These are phyloP conservation scores for Sinotaia quadrata DNA, from an alignment of 2,888 invertebrate species.

Conservation along the genomic window DNA sequence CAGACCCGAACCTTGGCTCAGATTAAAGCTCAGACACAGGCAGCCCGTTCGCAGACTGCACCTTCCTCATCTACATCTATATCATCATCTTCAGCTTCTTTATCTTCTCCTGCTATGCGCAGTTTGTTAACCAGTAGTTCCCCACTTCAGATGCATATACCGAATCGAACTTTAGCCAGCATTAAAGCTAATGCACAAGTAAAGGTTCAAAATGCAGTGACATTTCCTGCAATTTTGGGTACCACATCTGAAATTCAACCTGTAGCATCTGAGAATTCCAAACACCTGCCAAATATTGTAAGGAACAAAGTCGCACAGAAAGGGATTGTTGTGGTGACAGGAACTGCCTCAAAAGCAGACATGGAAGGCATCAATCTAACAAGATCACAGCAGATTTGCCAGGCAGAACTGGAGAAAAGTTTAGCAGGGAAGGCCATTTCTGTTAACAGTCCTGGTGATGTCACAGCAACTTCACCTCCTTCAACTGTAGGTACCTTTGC, in stretches of 20 bases:
- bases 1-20: slow-evolving; percentile 60
- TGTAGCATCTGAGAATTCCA: slow-evolving; percentile 13
- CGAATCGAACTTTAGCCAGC: slow-evolving; percentile 68
- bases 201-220: slow-evolving; percentile 36
- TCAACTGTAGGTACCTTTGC: neutral
- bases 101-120: slow-evolving; percentile 36
- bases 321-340: slow-evolving; percentile 1
- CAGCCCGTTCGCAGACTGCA: slow-evolving; percentile 40
- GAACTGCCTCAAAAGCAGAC: slow-evolving; percentile 12
- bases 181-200: slow-evolving; percentile 68
- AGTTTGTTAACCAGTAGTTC: slow-evolving; percentile 33
- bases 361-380: slow-evolving; percentile 85
- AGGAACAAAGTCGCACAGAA: slow-evolving; percentile 4
- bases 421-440: slow-evolving; percentile 26
- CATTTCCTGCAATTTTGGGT: slow-evolving; percentile 5
- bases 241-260: slow-evolving; percentile 1
- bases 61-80: slow-evolving; percentile 34
- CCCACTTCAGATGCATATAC: slow-evolving; percentile 20
- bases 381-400: slow-evolving; percentile 90
- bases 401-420: slow-evolving; percentile 89
- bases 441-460: neutral
- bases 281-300: slow-evolving; percentile 30
- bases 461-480: slow-evolving; percentile 12
- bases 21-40: slow-evolving; percentile 61
- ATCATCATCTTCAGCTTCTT: slow-evolving; percentile 29